phyloP scores from a whole-genome alignment of 2,113 vertebrate species.

The Vulpes ferrilata region DNA sequence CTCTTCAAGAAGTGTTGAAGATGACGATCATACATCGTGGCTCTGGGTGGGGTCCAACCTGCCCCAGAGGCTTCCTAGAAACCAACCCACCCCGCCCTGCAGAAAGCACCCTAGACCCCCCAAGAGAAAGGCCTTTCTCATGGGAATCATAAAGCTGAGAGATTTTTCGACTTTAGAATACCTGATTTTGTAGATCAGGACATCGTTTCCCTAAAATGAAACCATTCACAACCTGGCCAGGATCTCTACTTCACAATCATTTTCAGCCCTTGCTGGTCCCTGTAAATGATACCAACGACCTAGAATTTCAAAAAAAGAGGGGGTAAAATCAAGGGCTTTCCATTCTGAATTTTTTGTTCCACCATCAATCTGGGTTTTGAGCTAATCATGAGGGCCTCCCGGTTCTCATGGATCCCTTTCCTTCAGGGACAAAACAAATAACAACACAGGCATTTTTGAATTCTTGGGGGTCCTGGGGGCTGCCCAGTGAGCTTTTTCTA shows the following conservation, averaged over 20 bases:
- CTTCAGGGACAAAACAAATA: conserved; percentile 18
- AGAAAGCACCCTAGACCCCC: neutral
- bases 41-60: neutral
- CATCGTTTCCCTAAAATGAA: neutral
- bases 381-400: neutral
- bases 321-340: neutral
- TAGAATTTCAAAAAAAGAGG: neutral
- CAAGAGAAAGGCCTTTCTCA: neutral
- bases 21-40: neutral
- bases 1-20: neutral
- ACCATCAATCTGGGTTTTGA: neutral
- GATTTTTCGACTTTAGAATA: neutral
- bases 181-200: neutral
- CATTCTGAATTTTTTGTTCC: conserved; percentile 27
- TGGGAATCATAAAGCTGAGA: neutral
- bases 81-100: neutral
- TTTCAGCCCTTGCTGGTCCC: neutral
- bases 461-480: neutral
- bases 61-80: neutral
- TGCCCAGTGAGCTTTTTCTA: conserved; percentile 37
- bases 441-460: conserved; percentile 57
- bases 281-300: neutral
- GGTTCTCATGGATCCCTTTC: neutral
- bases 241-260: neutral
- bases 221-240: neutral